Evolutionary conservation across 2,113 vertebrate genomes (phyloP).

Genomic region (Gallinago jamesoni): DNA sequence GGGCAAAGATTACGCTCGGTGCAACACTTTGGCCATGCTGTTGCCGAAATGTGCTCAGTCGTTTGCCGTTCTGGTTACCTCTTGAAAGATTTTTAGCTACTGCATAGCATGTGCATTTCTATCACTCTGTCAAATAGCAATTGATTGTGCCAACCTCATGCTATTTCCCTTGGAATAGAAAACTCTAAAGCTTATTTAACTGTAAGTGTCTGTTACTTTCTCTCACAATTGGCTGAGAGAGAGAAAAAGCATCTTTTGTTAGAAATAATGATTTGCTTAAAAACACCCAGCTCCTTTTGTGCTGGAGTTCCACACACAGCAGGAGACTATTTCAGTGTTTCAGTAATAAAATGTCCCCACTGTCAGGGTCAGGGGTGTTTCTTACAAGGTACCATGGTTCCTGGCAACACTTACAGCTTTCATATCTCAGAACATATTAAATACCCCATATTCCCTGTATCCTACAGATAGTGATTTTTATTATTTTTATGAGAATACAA

Average conservation of each 20-base stretch:
- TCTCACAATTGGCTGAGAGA: not conserved
- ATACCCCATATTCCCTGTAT: not conserved
- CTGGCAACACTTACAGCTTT: not conserved
- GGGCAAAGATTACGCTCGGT: not conserved
- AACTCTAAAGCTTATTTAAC: conserved; percentile 23
- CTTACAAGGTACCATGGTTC: not conserved
- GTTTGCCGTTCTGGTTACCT: not conserved
- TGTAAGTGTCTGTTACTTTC: not conserved
- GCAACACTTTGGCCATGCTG: not conserved
- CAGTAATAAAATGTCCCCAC: not conserved
- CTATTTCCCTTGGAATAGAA: not conserved
- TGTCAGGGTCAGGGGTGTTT: not conserved
- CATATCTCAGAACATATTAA: not conserved
- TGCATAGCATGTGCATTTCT: not conserved
- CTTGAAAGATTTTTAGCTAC: not conserved
- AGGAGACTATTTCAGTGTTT: not conserved
- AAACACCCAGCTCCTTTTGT: conserved; percentile 27
- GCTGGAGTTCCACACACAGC: not conserved
- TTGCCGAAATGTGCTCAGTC: fast-evolving
- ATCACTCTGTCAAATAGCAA: not conserved
- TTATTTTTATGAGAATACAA: not conserved
- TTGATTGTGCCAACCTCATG: not conserved
- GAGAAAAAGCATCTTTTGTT: conserved; percentile 27
- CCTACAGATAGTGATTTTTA: not conserved
- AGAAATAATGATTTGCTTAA: conserved; percentile 40